Conservation (phyloP, 2,888 invertebrate genomes). For the Agriopis aurantiaria region DNA sequence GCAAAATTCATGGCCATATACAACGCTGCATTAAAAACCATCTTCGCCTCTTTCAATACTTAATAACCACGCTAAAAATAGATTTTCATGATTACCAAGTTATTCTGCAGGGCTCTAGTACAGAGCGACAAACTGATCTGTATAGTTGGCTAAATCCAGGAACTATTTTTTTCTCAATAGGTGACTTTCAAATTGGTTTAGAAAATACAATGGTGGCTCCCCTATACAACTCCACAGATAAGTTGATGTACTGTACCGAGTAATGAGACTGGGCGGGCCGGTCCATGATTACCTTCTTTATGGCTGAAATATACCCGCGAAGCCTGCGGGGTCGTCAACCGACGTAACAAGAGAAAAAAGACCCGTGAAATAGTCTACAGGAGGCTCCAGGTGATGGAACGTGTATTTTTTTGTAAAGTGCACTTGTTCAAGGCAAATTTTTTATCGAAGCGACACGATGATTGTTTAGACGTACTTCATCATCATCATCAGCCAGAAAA, state of each 20-base stretch:
- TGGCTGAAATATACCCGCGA: constrained; percentile 25
- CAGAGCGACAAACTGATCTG: neutral
- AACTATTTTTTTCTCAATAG: neutral
- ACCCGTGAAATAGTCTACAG: constrained; percentile 2
- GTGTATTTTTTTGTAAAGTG: neutral
- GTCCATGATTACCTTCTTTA: constrained; percentile 32
- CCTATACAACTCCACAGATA: neutral
- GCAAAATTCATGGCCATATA: no score
- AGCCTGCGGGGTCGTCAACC: constrained; percentile 28
- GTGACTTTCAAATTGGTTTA: neutral
- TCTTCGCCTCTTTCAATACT: neutral
- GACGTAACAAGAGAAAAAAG: constrained; percentile 16
- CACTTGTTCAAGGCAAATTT: neutral
- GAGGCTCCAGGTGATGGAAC: constrained; percentile 1
- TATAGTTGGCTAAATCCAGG: neutral
- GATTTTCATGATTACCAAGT: constrained; percentile 17
- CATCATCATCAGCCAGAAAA: no score
- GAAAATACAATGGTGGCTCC: constrained; percentile 1
- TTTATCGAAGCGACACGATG: neutral
- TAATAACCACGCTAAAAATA: constrained; percentile 17
- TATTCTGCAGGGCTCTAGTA: constrained; percentile 11
- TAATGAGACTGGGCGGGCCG: constrained; percentile 31
- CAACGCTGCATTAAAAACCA: neutral
- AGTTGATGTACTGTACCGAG: neutral
- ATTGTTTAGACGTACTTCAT: no score